Percentiles rank a stretch among this genome's conserved stretches.
Conservation (phyloP, 2,888 invertebrate species). For the Mycogona germanica region DNA sequence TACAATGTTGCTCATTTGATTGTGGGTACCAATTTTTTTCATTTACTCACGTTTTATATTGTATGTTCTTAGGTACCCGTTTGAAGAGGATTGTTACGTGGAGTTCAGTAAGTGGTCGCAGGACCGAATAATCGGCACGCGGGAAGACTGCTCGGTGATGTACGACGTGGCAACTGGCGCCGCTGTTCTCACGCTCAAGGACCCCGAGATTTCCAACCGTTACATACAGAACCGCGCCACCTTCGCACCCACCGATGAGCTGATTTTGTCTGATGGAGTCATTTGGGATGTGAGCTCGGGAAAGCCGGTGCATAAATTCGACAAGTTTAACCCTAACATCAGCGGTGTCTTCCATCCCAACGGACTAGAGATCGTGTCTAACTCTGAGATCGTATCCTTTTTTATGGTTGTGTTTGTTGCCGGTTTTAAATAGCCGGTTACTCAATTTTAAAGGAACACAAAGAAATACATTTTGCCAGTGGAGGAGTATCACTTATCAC, state of each 20-base stretch:
- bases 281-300: constrained; percentile 80
- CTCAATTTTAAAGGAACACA: neutral
- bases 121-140: constrained; percentile 80
- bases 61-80: constrained; percentile 32
- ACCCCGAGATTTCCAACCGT: constrained; percentile 72
- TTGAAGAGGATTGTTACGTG: constrained; percentile 76
- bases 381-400: constrained; percentile 64
- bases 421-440: neutral
- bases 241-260: constrained; percentile 83
- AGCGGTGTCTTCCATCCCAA: constrained; percentile 96
- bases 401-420: constrained; percentile 3
- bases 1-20: neutral
- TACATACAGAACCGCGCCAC: constrained; percentile 90
- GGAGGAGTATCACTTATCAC: no score
- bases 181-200: constrained; percentile 54
- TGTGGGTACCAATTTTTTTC: neutral
- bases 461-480: no score
- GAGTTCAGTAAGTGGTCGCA: constrained; percentile 70
- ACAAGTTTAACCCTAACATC: constrained; percentile 88
- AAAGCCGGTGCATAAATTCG: constrained; percentile 89
- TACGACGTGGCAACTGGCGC: constrained; percentile 78
- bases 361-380: constrained; percentile 90
- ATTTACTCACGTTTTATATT: no score
- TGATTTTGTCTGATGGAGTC: constrained; percentile 91
- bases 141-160: constrained; percentile 63